Evolutionary conservation across 2,888 invertebrate species (phyloP).

Genomic region (Diadegma fenestrale): DNA sequence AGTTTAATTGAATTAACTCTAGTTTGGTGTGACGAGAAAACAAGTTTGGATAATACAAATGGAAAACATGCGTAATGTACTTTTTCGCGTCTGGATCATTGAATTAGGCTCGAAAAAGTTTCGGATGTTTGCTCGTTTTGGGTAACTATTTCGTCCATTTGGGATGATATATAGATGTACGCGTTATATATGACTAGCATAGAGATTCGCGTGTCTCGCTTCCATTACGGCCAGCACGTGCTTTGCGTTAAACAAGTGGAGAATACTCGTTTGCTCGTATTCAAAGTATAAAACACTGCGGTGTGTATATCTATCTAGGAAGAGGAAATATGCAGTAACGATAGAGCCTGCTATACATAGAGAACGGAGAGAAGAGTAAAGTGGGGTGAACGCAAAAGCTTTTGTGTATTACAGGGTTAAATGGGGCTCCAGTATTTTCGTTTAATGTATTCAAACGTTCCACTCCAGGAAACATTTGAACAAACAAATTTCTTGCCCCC

Average conservation of each 20-base stretch:
- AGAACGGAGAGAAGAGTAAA: conserved; percentile 10
- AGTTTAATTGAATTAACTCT: no score
- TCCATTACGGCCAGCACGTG: conserved; percentile 60
- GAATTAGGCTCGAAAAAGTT: conserved; percentile 59
- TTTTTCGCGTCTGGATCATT: conserved; percentile 37
- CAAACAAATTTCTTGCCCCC: conserved; percentile 55
- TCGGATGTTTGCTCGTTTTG: conserved; percentile 54
- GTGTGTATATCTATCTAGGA: conserved; percentile 17
- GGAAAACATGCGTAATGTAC: neutral
- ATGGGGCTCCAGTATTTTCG: conserved; percentile 34
- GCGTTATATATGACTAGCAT: neutral
- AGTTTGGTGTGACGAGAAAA: no score
- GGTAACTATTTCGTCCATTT: conserved; percentile 57
- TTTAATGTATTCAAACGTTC: conserved; percentile 59
- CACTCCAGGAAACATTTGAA: conserved; percentile 54
- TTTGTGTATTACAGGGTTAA: conserved; percentile 51
- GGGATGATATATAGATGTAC: conserved; percentile 25
- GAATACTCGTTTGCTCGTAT: conserved; percentile 55
- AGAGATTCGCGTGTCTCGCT: conserved; percentile 57
- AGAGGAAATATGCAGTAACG: conserved; percentile 46
- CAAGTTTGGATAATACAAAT: neutral
- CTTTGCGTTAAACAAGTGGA: conserved; percentile 61
- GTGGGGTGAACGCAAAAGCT: conserved; percentile 44
- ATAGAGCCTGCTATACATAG: conserved; percentile 34
- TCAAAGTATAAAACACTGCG: conserved; percentile 48